These are phyloP conservation scores for Porphyrio hochstetteri DNA, from an alignment of 2,113 vertebrate species.

Conservation along the genomic window DNA sequence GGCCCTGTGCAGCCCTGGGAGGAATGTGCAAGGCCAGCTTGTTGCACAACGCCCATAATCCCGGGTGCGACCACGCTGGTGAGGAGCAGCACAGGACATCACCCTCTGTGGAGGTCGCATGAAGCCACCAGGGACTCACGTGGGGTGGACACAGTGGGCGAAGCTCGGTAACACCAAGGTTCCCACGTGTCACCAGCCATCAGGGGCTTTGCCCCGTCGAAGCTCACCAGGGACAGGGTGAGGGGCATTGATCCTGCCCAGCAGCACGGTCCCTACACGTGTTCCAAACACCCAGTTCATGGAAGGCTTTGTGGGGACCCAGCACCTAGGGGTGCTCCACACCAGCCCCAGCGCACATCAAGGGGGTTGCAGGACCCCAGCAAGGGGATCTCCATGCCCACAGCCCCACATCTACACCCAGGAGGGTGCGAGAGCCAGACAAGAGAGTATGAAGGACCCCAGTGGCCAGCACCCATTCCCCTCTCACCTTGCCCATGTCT, in stretches of 20 bases:
- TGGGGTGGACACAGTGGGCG: accelerated
- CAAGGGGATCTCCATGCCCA: accelerated
- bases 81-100: neutral
- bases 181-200: accelerated
- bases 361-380: neutral
- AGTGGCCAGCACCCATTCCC: accelerated
- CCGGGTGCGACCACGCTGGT: accelerated
- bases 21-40: neutral
- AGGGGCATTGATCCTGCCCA: neutral
- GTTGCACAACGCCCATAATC: neutral
- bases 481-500: constrained; percentile 85
- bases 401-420: neutral
- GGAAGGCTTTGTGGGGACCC: neutral
- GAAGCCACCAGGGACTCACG: accelerated
- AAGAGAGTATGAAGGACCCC: neutral
- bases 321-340: neutral
- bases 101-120: accelerated
- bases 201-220: accelerated
- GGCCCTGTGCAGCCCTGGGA: neutral
- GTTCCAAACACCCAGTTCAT: accelerated
- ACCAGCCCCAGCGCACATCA: neutral
- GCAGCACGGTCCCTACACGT: accelerated
- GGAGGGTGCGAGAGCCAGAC: neutral
- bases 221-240: neutral
- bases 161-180: accelerated